Conservation (phyloP, 2,888 invertebrate genomes). For the Neria commutata region DNA sequence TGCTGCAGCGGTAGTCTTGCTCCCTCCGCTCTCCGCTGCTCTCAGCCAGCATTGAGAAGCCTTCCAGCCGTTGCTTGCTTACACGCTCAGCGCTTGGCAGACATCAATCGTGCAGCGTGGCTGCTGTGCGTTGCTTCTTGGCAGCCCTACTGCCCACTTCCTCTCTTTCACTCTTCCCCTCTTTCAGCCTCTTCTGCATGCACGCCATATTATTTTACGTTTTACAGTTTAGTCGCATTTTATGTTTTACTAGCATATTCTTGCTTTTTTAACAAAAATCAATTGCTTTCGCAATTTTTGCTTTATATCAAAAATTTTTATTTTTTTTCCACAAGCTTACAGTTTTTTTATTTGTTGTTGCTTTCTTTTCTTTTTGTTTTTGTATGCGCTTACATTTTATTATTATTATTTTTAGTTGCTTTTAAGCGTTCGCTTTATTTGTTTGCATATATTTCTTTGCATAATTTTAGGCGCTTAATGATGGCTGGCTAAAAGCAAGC, state of each 20-base stretch:
- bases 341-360: not conserved
- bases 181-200: not conserved
- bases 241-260: not conserved
- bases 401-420: not conserved
- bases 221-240: not conserved
- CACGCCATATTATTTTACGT: not conserved
- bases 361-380: slow-evolving; percentile 1
- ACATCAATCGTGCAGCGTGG: no score
- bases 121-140: no score
- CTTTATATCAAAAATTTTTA: not conserved
- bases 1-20: no score
- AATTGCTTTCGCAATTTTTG: not conserved
- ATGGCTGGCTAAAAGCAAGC: slow-evolving; percentile 27
- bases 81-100: no score
- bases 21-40: no score
- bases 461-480: slow-evolving; percentile 47
- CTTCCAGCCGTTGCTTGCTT: no score
- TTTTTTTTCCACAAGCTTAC: not conserved
- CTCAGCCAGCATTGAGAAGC: no score
- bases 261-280: no score
- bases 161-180: no score
- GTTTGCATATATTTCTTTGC: slow-evolving; percentile 38
- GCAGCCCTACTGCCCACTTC: no score
- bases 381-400: not conserved
- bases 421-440: not conserved